These are phyloP conservation scores for Vombatus ursinus DNA, from an alignment of 2,113 vertebrate genomes.

Conservation along the genomic window DNA sequence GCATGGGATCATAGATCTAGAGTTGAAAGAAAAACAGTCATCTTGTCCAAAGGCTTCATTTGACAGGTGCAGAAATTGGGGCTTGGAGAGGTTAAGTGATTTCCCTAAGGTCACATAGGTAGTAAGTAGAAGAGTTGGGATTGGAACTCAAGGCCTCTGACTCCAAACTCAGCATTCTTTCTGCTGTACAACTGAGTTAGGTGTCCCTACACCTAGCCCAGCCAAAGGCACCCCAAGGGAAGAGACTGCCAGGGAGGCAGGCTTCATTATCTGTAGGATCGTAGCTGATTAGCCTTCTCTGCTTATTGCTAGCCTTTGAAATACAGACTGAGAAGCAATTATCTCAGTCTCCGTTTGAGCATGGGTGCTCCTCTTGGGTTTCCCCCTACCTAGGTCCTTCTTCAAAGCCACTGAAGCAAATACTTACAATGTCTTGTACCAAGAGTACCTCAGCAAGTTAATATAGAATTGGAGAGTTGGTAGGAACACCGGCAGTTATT, in stretches of 20 bases:
- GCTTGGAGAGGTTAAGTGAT: not conserved
- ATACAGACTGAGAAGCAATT: not conserved
- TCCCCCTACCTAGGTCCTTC: not conserved
- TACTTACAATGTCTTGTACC: not conserved
- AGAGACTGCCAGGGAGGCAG: not conserved
- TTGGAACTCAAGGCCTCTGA: not conserved
- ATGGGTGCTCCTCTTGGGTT: not conserved
- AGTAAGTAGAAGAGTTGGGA: not conserved
- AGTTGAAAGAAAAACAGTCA: not conserved
- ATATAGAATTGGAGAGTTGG: not conserved
- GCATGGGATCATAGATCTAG: not conserved
- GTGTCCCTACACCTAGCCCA: rapidly evolving
- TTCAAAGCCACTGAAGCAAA: not conserved
- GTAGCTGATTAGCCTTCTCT: not conserved
- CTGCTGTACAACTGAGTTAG: not conserved
- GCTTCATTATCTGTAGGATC: not conserved
- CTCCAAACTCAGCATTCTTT: not conserved
- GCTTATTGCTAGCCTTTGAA: not conserved
- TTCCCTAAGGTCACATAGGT: not conserved
- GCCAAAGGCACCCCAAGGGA: not conserved
- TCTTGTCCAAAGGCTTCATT: not conserved
- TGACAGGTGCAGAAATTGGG: not conserved
- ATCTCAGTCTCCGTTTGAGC: not conserved
- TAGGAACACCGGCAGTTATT: not conserved
- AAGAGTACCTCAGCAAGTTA: not conserved